phyloP scores from a whole-genome alignment of 2,888 invertebrate genomes.

The Drosophila barbarae region DNA sequence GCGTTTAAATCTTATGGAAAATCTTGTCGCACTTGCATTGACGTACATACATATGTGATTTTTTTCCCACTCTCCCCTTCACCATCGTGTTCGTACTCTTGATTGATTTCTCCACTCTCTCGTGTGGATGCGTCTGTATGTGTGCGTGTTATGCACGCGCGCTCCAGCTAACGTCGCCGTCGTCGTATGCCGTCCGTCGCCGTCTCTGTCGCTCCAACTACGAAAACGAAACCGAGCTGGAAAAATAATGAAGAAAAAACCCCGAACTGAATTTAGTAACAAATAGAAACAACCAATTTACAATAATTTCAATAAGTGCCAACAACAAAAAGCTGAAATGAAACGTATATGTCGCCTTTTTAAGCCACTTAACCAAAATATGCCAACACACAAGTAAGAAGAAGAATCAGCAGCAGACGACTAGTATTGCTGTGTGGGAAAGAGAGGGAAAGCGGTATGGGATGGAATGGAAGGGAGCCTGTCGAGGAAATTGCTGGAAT shows the following conservation, averaged over 20 bases:
- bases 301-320: conserved; percentile 39
- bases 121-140: conserved; percentile 38
- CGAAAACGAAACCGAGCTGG: conserved; percentile 50
- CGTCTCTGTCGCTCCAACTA: conserved; percentile 55
- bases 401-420: conserved; percentile 18
- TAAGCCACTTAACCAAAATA: conserved; percentile 40
- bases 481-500: conserved; percentile 58
- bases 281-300: conserved; percentile 35
- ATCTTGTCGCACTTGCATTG: conserved; percentile 51
- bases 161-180: conserved; percentile 58
- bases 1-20: conserved; percentile 56
- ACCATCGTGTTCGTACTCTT: conserved; percentile 47
- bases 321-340: conserved; percentile 27
- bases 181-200: conserved; percentile 29
- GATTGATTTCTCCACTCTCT: conserved; percentile 71
- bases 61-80: conserved; percentile 53
- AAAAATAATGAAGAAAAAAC: conserved; percentile 40
- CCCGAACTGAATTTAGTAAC: conserved; percentile 52
- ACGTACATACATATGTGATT: conserved; percentile 45
- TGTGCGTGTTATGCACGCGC: conserved; percentile 68
- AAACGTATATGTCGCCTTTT: conserved; percentile 19
- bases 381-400: conserved; percentile 47
- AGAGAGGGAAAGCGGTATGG: conserved; percentile 22
- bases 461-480: conserved; percentile 15
- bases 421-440: conserved; percentile 18